Evolutionary conservation across 2,888 invertebrate species (phyloP).

Genomic region (Hydriomena furcata): DNA sequence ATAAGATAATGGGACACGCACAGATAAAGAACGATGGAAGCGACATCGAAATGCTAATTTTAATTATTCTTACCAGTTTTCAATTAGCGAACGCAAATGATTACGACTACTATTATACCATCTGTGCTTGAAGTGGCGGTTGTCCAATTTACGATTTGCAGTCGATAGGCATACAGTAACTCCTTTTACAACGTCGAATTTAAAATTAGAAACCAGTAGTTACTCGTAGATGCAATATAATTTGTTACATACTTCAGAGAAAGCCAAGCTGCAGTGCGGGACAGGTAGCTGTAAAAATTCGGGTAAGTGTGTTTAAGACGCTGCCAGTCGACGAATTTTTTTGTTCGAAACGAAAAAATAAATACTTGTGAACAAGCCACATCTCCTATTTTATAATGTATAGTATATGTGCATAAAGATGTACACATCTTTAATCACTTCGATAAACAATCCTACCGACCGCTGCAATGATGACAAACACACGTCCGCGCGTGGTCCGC

Average conservation of each 20-base stretch:
- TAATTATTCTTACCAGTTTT: constrained; percentile 42
- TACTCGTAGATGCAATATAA: constrained; percentile 35
- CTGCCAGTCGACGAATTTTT: no score
- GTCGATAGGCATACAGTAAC: constrained; percentile 34
- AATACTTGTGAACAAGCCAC: no score
- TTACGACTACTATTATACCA: constrained; percentile 21
- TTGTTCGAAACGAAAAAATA: no score
- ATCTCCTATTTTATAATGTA: no score
- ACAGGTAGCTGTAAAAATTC: constrained; percentile 21
- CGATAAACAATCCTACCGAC: no score
- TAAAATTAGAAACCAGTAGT: constrained; percentile 41
- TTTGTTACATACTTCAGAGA: constrained; percentile 34
- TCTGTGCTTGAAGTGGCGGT: constrained; percentile 26
- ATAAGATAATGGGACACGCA: constrained; percentile 72
- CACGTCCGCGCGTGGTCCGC: no score
- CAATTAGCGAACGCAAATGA: constrained; percentile 27
- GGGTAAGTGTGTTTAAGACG: constrained; percentile 18
- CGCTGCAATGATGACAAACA: no score
- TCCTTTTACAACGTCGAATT: constrained; percentile 37
- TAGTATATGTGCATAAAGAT: no score
- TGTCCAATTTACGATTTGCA: constrained; percentile 35
- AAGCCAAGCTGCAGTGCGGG: constrained; percentile 22
- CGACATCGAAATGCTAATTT: constrained; percentile 45
- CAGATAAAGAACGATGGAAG: constrained; percentile 50
- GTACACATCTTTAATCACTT: no score